Conservation (phyloP, 2,888 invertebrate species). For the Pedicia rivosa region DNA sequence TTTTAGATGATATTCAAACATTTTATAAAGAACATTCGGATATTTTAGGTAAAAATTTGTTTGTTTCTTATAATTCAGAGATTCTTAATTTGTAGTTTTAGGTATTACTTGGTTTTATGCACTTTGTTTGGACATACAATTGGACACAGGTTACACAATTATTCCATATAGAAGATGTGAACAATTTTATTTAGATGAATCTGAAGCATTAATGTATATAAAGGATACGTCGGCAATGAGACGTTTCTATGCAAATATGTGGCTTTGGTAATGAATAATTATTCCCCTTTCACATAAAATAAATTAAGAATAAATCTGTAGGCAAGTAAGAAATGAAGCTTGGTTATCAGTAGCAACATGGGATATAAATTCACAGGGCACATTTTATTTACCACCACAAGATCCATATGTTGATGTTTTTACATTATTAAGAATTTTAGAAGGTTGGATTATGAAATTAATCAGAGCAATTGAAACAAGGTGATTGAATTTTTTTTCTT, state of each 20-base stretch:
- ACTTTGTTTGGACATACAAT: slow-evolving; percentile 36
- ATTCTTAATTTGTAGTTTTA: too few relatives aligned
- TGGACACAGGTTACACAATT: slow-evolving; percentile 42
- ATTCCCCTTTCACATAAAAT: neutral
- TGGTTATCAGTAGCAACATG: slow-evolving; percentile 41
- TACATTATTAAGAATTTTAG: slow-evolving; percentile 36
- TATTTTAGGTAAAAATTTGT: slow-evolving; percentile 36
- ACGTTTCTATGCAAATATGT: slow-evolving; percentile 2
- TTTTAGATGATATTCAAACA: neutral
- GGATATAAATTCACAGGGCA: slow-evolving; percentile 32
- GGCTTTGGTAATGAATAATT: slow-evolving; percentile 1
- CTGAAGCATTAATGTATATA: neutral
- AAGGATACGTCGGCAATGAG: slow-evolving; percentile 2
- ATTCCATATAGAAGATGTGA: slow-evolving; percentile 19
- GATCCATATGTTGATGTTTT: slow-evolving; percentile 27
- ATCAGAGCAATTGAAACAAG: slow-evolving; percentile 35
- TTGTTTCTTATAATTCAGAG: slow-evolving; percentile 38
- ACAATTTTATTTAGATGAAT: slow-evolving; percentile 2
- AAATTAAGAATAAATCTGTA: slow-evolving; percentile 15
- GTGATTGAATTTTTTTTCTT: slow-evolving; percentile 16
- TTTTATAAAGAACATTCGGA: slow-evolving; percentile 19
- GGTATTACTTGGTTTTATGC: slow-evolving; percentile 41
- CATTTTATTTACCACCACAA: slow-evolving; percentile 19
- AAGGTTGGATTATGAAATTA: slow-evolving; percentile 28
- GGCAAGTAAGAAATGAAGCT: slow-evolving; percentile 37